Conservation (phyloP, 2,797 vertebrate genomes). For the Astyanax mexicanus region DNA sequence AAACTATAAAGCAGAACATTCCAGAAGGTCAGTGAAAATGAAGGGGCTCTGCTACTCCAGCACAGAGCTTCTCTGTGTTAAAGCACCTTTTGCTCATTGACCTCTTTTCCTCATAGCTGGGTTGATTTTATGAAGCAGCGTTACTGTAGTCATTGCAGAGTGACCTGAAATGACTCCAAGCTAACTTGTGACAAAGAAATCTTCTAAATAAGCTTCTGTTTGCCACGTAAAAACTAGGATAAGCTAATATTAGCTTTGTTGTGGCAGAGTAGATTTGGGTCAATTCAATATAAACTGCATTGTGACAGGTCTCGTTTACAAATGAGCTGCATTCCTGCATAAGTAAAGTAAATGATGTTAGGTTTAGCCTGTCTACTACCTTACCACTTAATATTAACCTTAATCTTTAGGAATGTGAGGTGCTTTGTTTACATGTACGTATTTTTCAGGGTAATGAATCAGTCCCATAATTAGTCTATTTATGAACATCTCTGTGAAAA, state of each 20-base stretch:
- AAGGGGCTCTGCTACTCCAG: slow-evolving; percentile 48
- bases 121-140: slow-evolving; percentile 29
- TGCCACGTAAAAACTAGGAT: slow-evolving; percentile 19
- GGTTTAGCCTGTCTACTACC: too few relatives aligned
- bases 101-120: slow-evolving; percentile 55
- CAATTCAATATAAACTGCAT: slow-evolving; percentile 19
- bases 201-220: slow-evolving; percentile 35
- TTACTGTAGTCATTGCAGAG: slow-evolving; percentile 7
- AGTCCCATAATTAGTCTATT: too few relatives aligned
- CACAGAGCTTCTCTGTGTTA: slow-evolving; percentile 52
- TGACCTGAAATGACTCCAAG: slow-evolving; percentile 33
- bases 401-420: too few relatives aligned
- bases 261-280: slow-evolving; percentile 30
- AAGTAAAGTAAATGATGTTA: neutral
- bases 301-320: neutral
- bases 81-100: slow-evolving; percentile 57
- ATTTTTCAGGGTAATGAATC: too few relatives aligned
- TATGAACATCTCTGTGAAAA: too few relatives aligned
- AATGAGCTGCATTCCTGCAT: slow-evolving; percentile 1
- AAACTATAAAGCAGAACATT: slow-evolving; percentile 54
- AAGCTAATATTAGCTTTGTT: slow-evolving; percentile 23
- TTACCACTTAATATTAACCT: too few relatives aligned
- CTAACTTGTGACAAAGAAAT: slow-evolving; percentile 38
- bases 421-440: too few relatives aligned
- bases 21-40: slow-evolving; percentile 52